A percentile compares a stretch with the other conserved stretches of the same genome.
Conservation (phyloP, 2,113 vertebrate genomes). For the Eurystomus gularis region DNA sequence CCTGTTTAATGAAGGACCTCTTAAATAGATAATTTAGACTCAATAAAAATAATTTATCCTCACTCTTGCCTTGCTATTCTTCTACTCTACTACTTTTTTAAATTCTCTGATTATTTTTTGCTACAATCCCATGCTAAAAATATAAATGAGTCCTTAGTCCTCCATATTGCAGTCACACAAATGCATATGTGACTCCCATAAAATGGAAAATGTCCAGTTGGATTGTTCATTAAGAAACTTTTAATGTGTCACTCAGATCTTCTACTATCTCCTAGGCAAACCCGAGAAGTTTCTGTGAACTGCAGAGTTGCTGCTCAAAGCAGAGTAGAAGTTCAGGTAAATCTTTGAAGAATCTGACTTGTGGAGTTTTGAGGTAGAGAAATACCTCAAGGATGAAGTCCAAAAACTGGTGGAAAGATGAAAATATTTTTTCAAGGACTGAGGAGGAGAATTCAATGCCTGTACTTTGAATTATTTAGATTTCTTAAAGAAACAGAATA, state of each 20-base stretch:
- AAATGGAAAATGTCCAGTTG: not conserved
- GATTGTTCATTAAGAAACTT: not conserved
- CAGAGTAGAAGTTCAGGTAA: not conserved
- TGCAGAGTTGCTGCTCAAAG: not conserved
- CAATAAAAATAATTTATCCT: not conserved
- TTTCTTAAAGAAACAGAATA: not conserved
- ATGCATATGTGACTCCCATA: not conserved
- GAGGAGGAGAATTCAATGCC: not conserved
- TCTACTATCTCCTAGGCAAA: not conserved
- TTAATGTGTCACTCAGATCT: not conserved
- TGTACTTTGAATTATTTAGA: not conserved
- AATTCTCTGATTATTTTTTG: not conserved
- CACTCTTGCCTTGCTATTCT: not conserved
- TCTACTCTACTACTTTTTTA: not conserved
- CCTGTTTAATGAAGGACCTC: not conserved
- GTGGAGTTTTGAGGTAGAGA: not conserved
- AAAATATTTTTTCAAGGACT: not conserved
- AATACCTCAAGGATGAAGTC: not conserved
- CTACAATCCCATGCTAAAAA: not conserved
- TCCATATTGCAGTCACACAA: not conserved
- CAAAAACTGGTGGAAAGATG: not conserved
- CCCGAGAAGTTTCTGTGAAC: not conserved
- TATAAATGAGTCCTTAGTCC: not conserved
- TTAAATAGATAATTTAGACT: not conserved
- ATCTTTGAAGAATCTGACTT: not conserved